phyloP scores from a whole-genome alignment of 2,113 vertebrate species.

The Oncorhynchus clarkii region DNA sequence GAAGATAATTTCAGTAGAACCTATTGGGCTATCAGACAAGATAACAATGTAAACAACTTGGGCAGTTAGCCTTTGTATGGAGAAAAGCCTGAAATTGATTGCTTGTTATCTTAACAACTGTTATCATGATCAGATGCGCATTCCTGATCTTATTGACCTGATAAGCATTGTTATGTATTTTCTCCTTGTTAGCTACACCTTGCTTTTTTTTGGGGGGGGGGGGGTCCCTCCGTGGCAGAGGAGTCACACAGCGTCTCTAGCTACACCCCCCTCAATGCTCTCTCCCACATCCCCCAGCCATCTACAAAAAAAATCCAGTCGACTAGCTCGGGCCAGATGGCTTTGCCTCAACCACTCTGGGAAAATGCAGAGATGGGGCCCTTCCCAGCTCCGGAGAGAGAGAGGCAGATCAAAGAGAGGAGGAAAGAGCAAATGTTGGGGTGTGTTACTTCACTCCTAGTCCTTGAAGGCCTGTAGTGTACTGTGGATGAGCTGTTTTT shows the following conservation, averaged over 20 bases:
- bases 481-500: constrained; percentile 26
- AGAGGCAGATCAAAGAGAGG: constrained; percentile 18
- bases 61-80: background rate
- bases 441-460: background rate
- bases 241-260: constrained; percentile 52
- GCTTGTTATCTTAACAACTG: background rate
- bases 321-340: constrained; percentile 69
- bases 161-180: background rate
- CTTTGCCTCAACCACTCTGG: constrained; percentile 44
- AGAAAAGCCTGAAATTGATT: background rate
- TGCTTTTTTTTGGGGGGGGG: constrained; percentile 17
- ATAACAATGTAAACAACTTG: too few species aligned
- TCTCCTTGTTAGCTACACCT: constrained; percentile 38
- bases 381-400: constrained; percentile 37
- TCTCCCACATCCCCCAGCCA: constrained; percentile 22
- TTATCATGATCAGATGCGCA: background rate
- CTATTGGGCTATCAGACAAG: too few species aligned
- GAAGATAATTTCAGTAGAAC: too few species aligned
- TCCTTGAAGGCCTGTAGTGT: constrained; percentile 15
- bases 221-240: constrained; percentile 43
- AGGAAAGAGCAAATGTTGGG: constrained; percentile 7
- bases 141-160: background rate
- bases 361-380: constrained; percentile 55
- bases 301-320: background rate
- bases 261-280: constrained; percentile 37